Conservation (phyloP, 1,140 invertebrate species). For the Bombus turneri region DNA sequence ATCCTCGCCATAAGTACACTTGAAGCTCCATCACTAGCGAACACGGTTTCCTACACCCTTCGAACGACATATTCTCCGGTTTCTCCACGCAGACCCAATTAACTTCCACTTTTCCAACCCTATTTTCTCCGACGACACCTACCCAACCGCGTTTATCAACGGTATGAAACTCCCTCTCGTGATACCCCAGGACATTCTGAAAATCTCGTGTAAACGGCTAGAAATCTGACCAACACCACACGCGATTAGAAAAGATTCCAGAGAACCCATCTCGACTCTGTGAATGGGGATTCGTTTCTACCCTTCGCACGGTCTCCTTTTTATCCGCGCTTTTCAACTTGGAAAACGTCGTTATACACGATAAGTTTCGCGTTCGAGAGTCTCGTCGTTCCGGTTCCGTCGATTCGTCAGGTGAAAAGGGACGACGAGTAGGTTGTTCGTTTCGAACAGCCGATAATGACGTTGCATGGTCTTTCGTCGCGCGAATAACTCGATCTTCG, state of each 20-base stretch:
- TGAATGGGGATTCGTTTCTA: constrained; percentile 7
- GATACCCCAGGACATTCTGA: neutral
- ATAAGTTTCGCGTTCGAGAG: constrained; percentile 42
- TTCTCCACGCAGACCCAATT: neutral
- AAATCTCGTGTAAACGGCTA: constrained; percentile 14
- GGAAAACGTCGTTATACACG: constrained; percentile 36
- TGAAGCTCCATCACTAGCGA: neutral
- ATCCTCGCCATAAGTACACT: neutral
- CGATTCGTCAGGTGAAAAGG: constrained; percentile 42
- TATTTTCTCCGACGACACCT: neutral
- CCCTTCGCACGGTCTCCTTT: constrained; percentile 9
- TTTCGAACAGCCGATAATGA: constrained; percentile 28
- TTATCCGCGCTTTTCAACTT: constrained; percentile 31
- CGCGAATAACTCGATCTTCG: constrained; percentile 34
- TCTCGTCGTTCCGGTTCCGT: constrained; percentile 18
- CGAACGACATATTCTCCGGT: too few species aligned
- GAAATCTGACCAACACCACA: constrained; percentile 31
- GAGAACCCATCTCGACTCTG: neutral
- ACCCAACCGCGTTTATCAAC: neutral
- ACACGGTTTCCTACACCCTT: neutral
- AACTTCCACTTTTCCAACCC: constrained; percentile 28
- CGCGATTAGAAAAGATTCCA: constrained; percentile 35
- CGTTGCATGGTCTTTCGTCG: constrained; percentile 14
- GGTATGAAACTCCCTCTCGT: neutral
- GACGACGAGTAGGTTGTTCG: neutral